Evolutionary conservation across 2,797 vertebrate species (phyloP).

Genomic region (Morelia viridis): DNA sequence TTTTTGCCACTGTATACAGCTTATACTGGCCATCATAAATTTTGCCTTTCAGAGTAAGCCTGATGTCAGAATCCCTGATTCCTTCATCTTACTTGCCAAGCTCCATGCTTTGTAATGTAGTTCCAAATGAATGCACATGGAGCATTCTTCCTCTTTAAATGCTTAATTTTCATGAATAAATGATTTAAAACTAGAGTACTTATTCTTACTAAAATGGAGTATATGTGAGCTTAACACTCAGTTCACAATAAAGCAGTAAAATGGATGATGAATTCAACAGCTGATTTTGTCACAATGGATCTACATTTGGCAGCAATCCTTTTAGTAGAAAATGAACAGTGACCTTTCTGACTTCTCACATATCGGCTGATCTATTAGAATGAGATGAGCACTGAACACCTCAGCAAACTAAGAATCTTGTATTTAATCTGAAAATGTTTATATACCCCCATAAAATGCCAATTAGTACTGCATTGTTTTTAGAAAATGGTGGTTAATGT

Average conservation of each 20-base stretch:
- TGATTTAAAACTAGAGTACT: not conserved
- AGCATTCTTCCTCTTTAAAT: not conserved
- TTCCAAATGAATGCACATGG: not conserved
- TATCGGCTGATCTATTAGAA: not conserved
- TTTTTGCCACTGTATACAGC: not conserved
- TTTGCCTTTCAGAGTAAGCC: not conserved
- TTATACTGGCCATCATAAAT: not conserved
- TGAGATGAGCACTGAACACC: not conserved
- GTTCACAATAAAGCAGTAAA: not conserved
- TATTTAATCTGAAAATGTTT: constrained; percentile 1
- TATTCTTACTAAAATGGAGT: not conserved
- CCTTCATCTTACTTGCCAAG: not conserved
- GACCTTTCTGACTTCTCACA: not conserved
- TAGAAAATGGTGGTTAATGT: not conserved
- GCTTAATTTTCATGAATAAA: not conserved
- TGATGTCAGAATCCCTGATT: not conserved
- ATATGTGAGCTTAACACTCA: not conserved
- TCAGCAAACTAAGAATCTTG: constrained; percentile 4
- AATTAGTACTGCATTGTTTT: not conserved
- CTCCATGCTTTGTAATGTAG: not conserved
- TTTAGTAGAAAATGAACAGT: not conserved
- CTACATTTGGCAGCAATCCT: not conserved
- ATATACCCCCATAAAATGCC: not conserved
- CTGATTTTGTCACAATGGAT: not conserved
- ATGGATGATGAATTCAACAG: not conserved